Percentiles rank a stretch among this genome's conserved stretches.
Evolutionary conservation across 2,113 vertebrate genomes (phyloP).

Genomic region (Sinocyclocheilus anophthalmus): DNA sequence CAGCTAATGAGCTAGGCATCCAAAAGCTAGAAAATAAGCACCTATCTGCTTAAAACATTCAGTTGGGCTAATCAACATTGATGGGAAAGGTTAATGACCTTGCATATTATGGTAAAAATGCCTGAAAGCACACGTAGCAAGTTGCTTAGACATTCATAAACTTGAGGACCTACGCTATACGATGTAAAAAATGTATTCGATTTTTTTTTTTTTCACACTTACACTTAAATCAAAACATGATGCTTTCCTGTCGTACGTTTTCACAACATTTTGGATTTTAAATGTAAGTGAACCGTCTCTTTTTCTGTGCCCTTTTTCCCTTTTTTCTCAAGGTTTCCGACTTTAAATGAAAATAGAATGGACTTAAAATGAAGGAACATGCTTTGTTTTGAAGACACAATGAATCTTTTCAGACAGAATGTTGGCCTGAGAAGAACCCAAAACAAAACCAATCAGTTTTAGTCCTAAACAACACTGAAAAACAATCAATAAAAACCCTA

Average conservation of each 20-base stretch:
- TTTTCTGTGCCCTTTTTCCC: too few species aligned
- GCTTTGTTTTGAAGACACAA: too few species aligned
- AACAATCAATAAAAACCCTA: too few species aligned
- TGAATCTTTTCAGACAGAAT: too few species aligned
- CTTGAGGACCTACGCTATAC: background rate
- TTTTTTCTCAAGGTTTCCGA: background rate
- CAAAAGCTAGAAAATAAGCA: background rate
- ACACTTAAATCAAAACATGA: background rate
- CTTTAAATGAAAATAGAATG: background rate
- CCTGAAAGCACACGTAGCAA: background rate
- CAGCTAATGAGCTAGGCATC: slow-evolving; percentile 11
- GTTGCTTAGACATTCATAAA: background rate
- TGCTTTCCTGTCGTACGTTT: background rate
- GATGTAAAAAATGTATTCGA: background rate
- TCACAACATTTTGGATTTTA: background rate
- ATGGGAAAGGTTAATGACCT: background rate
- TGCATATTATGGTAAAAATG: background rate
- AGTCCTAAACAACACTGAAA: too few species aligned
- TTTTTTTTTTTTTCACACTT: background rate
- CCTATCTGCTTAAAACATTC: background rate
- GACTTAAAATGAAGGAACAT: background rate
- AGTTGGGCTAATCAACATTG: background rate
- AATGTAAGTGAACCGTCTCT: background rate
- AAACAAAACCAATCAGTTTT: too few species aligned
- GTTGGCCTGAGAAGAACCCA: too few species aligned